Evolutionary conservation across 2,888 invertebrate species (phyloP).

Genomic region (Acanthosoma haemorrhoidale): DNA sequence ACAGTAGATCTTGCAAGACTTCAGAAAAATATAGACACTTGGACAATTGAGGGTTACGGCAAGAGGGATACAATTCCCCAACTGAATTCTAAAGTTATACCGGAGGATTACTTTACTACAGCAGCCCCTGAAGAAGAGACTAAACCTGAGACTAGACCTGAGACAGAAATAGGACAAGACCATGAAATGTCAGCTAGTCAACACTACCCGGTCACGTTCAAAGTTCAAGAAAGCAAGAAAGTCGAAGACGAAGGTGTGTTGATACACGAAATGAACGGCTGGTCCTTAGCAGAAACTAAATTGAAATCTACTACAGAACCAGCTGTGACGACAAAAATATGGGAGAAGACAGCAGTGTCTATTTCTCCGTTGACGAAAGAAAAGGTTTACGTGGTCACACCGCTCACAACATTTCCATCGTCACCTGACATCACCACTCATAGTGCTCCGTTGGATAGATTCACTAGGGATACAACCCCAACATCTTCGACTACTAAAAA

Average conservation of each 20-base stretch:
- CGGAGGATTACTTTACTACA: constrained; percentile 68
- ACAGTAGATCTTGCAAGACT: constrained; percentile 67
- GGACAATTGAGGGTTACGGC: constrained; percentile 68
- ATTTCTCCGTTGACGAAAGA: constrained; percentile 73
- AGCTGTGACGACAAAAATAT: constrained; percentile 49
- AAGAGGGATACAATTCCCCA: constrained; percentile 38
- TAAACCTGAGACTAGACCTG: background rate
- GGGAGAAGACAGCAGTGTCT: constrained; percentile 62
- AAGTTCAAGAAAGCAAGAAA: constrained; percentile 28
- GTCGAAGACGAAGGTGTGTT: constrained; percentile 5
- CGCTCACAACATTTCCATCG: constrained; percentile 52
- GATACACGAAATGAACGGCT: constrained; percentile 38
- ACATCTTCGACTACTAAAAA: background rate
- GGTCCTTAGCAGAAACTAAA: constrained; percentile 40
- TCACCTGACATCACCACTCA: constrained; percentile 39
- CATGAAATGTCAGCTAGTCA: constrained; percentile 40
- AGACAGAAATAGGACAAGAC: constrained; percentile 30
- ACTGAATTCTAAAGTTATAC: constrained; percentile 68
- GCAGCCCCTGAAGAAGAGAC: constrained; percentile 44
- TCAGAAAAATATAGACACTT: constrained; percentile 77
- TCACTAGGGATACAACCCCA: background rate
- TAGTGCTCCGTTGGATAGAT: background rate
- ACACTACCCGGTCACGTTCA: constrained; percentile 35
- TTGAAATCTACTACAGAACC: constrained; percentile 31
- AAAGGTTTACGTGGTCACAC: constrained; percentile 77